Evolutionary conservation across 2,113 vertebrate genomes (phyloP), one percentile per base, ranked within the genome.

Genomic region (Ranitomeya imitator): DNA sequence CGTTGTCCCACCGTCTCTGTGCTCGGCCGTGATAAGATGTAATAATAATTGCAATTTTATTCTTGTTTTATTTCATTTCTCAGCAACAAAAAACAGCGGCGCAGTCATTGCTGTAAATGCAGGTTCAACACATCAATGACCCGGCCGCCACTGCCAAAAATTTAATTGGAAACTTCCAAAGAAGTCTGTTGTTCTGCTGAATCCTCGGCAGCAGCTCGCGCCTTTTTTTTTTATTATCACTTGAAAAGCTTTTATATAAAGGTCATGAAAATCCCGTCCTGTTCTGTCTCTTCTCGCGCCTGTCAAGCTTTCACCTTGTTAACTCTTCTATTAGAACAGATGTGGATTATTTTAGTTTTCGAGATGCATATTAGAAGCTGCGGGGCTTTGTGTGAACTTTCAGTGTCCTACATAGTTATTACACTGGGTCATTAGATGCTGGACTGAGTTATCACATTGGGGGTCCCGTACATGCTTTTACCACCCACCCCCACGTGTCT

Each of bases 81-180:
- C 85, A 51, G 73, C 65, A 78, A 86, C 85, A 83, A 78, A 78
- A 86, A 79, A 31, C 69, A 23, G 31, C 85, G 60, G 57, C 61
- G 31, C 73, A 54, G 74, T 79, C 37, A n/a, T 23, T 11, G 85
- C 85, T 52, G n/a, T 86, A 86, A 61, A 79, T 79, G 59, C 13
- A 79, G 74, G 85, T 86, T 79, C 60, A 65, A 78, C 73, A 77
- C 73, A 86, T 86, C 74, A 79, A 54, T 23, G 74, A 79, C 74
- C 60, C 74, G 37, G 31, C 59, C 21, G 19, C 21, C 73, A 16
- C 55, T 79, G 85, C 85, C 85, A 86, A 86, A 77, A 78, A 65
- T 79, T 79, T 86, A 86, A 86, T 86, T 86, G 85, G 74, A 86
- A 86, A 63, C 55, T 86, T 86, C 71, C 37, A 85, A 52, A 54